A percentile compares a stretch with the other conserved stretches of the same genome.
Evolutionary conservation across 2,888 invertebrate species (phyloP).

Genomic region (Oasisia sp.): DNA sequence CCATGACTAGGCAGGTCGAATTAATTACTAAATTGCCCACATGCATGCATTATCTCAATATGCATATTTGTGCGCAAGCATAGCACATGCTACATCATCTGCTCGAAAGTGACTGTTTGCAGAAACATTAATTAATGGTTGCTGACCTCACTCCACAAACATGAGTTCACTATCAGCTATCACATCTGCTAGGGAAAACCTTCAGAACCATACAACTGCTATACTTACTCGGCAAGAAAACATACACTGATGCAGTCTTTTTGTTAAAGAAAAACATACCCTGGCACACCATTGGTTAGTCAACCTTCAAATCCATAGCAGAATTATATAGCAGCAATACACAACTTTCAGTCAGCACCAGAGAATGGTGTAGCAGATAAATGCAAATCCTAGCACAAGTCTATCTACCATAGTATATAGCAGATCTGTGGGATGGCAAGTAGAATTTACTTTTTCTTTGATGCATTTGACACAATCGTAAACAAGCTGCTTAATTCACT

Average conservation of each 20-base stretch:
- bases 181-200: not conserved
- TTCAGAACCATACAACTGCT: not conserved
- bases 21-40: too few species aligned
- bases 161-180: not conserved
- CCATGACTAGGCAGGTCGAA: too few species aligned
- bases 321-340: not conserved
- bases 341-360: not conserved
- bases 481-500: not conserved
- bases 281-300: not conserved
- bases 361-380: not conserved
- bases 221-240: not conserved
- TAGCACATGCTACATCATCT: too few species aligned
- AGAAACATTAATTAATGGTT: too few species aligned
- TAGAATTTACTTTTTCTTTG: not conserved
- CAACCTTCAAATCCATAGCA: not conserved
- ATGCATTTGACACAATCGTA: not conserved
- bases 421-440: not conserved
- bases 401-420: not conserved
- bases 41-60: too few species aligned
- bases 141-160: too few species aligned
- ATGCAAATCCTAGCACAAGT: not conserved
- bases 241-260: not conserved
- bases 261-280: not conserved
- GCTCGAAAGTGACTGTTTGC: too few species aligned
- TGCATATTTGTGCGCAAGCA: too few species aligned